Evolutionary conservation across 2,888 invertebrate genomes (phyloP).

Genomic region (Andrena camellia): DNA sequence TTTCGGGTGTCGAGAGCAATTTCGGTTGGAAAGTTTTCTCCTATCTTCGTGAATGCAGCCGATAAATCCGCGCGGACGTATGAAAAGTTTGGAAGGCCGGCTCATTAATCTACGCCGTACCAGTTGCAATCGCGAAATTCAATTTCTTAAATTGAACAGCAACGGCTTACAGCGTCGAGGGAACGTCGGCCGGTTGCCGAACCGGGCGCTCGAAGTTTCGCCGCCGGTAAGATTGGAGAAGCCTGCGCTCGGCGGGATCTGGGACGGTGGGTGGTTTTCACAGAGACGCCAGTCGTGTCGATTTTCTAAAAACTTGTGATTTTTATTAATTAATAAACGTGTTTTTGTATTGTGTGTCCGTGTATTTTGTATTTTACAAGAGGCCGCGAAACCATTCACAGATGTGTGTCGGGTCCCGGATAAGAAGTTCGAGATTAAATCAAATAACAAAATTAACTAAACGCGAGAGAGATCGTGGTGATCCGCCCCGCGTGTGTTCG

Average conservation of each 20-base stretch:
- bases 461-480: slow-evolving; percentile 78
- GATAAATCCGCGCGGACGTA: slow-evolving; percentile 40
- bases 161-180: slow-evolving; percentile 41
- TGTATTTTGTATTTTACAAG: slow-evolving; percentile 84
- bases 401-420: slow-evolving; percentile 75
- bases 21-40: slow-evolving; percentile 3
- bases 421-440: slow-evolving; percentile 83
- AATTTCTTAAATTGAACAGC: slow-evolving; percentile 49
- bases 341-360: slow-evolving; percentile 73
- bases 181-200: not conserved
- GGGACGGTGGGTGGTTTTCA: not conserved
- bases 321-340: slow-evolving; percentile 85
- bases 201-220: not conserved
- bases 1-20: not conserved
- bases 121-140: slow-evolving; percentile 44
- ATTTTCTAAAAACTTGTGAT: slow-evolving; percentile 84
- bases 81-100: slow-evolving; percentile 42
- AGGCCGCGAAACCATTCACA: slow-evolving; percentile 78
- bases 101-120: slow-evolving; percentile 54
- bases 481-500: slow-evolving; percentile 76
- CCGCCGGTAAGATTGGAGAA: too few relatives aligned
- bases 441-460: slow-evolving; percentile 85
- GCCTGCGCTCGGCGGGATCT: too few relatives aligned
- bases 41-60: slow-evolving; percentile 32
- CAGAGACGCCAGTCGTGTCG: slow-evolving; percentile 24